Evolutionary conservation across 64 coral and sea anemone genomes (phyloP).

Genomic region (Astreopora myriophthalma): DNA sequence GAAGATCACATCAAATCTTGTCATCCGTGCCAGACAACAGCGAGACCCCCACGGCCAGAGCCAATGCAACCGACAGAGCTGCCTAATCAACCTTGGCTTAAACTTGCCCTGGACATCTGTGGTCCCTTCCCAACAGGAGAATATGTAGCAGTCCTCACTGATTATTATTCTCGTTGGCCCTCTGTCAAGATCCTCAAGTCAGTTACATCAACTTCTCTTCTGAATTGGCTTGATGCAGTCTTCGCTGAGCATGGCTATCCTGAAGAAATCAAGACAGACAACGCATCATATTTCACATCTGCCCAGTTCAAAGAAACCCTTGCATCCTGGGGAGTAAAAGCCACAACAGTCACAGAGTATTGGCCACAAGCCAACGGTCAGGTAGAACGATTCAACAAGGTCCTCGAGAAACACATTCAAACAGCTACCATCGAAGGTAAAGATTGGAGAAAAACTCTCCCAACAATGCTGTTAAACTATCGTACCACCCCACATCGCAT

Average conservation of each 20-base stretch:
- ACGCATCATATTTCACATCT: constrained; percentile 66
- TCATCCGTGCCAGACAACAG: constrained; percentile 45
- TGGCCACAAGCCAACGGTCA: constrained; percentile 73
- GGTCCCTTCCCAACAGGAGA: constrained; percentile 69
- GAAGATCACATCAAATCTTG: constrained; percentile 52
- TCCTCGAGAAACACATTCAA: constrained; percentile 25
- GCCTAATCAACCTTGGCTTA: constrained; percentile 7
- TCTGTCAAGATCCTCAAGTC: constrained; percentile 20
- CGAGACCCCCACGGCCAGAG: background rate
- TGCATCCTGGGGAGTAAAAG: constrained; percentile 31
- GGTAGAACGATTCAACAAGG: constrained; percentile 56
- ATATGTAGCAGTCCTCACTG: background rate
- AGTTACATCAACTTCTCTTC: constrained; percentile 17
- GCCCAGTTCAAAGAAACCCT: constrained; percentile 44
- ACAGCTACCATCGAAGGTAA: constrained; percentile 9
- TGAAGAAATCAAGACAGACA: constrained; percentile 54
- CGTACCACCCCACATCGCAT: constrained; percentile 38
- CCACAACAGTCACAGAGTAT: constrained; percentile 47
- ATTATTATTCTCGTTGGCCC: constrained; percentile 61
- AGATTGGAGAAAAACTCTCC: constrained; percentile 39
- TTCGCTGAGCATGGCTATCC: constrained; percentile 70
- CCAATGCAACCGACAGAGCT: constrained; percentile 63
- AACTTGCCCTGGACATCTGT: constrained; percentile 54
- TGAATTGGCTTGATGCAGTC: constrained; percentile 31
- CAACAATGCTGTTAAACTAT: constrained; percentile 51